Conservation (phyloP, 2,888 invertebrate species). For the Labia minor region DNA sequence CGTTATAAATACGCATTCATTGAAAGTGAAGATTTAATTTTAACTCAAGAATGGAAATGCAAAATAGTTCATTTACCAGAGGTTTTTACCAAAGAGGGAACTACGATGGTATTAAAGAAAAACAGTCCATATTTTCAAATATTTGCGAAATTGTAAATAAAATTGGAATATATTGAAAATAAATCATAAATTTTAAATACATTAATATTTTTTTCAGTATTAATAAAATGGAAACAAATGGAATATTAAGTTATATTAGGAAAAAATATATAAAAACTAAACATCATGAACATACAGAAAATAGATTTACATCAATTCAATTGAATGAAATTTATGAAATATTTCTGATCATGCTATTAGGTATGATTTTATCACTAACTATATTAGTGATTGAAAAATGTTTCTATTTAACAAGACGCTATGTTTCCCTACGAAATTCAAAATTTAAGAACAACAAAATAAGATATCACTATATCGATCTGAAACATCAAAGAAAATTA, state of each 20-base stretch:
- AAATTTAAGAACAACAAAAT: background rate
- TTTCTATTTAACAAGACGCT: background rate
- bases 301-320: background rate
- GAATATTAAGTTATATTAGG: background rate
- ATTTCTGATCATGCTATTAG: background rate
- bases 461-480: background rate
- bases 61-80: background rate
- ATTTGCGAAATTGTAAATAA: background rate
- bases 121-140: background rate
- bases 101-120: background rate
- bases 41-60: background rate
- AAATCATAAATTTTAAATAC: background rate
- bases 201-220: background rate
- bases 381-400: background rate
- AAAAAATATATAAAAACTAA: background rate
- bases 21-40: background rate
- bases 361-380: background rate
- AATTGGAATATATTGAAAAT: no score
- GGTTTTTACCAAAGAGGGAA: background rate
- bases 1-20: background rate
- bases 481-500: background rate
- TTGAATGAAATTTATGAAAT: background rate
- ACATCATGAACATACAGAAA: background rate
- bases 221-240: background rate
- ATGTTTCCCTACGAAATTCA: background rate